Conservation (phyloP, 2,797 vertebrate species). For the Natrix natrix region DNA sequence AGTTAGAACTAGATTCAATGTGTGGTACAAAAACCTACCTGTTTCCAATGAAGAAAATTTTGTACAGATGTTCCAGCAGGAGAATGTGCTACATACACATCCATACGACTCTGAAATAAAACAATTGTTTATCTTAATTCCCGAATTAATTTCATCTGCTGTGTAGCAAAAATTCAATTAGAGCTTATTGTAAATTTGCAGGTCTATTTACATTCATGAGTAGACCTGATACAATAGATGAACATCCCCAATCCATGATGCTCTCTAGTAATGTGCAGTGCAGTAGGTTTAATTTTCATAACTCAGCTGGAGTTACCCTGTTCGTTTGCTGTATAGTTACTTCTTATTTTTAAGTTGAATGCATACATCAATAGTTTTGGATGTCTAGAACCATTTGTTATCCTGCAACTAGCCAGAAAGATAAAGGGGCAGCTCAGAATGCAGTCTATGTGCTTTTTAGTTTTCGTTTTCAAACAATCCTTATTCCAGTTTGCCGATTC, state of each 20-base stretch:
- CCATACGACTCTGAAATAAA: constrained; percentile 62
- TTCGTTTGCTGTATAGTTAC: not conserved
- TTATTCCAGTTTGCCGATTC: not conserved
- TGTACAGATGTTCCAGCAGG: constrained; percentile 66
- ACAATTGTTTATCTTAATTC: not conserved
- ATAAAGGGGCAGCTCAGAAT: not conserved
- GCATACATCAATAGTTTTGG: too few species aligned
- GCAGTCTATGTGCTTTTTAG: not conserved
- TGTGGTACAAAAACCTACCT: constrained; percentile 51
- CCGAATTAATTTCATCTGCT: not conserved
- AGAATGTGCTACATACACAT: constrained; percentile 46
- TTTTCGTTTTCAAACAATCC: not conserved
- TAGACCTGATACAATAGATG: not conserved
- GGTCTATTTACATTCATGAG: not conserved
- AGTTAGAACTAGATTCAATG: not conserved
- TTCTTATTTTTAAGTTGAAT: not conserved
- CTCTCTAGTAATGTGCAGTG: not conserved
- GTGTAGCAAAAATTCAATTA: not conserved
- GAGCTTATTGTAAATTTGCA: not conserved
- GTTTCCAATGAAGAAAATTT: constrained; percentile 62
- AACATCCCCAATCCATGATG: not conserved
- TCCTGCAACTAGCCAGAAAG: not conserved
- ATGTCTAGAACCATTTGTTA: not conserved
- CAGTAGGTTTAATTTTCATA: not conserved
- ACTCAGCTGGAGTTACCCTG: not conserved